Evolutionary conservation across 2,797 vertebrate species (phyloP).

Genomic region (Falco naumanni): DNA sequence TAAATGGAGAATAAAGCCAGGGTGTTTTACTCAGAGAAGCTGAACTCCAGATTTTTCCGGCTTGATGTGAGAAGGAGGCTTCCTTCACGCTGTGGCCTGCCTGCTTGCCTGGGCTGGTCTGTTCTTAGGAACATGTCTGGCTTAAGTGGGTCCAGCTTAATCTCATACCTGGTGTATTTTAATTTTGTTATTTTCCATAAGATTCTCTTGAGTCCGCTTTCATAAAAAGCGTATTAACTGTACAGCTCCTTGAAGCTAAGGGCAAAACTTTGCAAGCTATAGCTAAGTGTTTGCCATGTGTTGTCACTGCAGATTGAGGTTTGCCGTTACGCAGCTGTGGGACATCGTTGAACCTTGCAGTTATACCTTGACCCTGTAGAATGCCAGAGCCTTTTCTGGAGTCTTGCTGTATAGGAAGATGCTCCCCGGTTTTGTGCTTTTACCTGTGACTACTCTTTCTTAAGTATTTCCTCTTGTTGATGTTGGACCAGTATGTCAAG

Average conservation of each 20-base stretch:
- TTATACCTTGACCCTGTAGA: background rate
- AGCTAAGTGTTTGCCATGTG: background rate
- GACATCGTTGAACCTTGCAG: background rate
- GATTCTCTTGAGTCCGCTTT: background rate
- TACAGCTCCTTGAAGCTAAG: background rate
- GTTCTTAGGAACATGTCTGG: background rate
- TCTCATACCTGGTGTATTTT: background rate
- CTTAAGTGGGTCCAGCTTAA: background rate
- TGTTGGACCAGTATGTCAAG: background rate
- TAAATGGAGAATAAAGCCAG: background rate
- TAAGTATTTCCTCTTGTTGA: background rate
- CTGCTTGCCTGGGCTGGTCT: background rate
- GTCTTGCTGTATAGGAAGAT: background rate
- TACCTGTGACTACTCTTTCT: background rate
- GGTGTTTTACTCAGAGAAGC: background rate
- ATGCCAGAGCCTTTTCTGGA: background rate
- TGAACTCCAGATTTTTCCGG: background rate
- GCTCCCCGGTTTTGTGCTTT: background rate
- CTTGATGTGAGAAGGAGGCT: background rate
- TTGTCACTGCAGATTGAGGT: background rate
- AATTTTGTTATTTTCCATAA: background rate
- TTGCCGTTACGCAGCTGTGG: background rate
- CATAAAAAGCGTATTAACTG: accelerated
- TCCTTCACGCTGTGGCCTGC: background rate
- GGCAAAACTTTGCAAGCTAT: background rate